Conservation (phyloP, 2,888 invertebrate species). For the Erebia epiphron region DNA sequence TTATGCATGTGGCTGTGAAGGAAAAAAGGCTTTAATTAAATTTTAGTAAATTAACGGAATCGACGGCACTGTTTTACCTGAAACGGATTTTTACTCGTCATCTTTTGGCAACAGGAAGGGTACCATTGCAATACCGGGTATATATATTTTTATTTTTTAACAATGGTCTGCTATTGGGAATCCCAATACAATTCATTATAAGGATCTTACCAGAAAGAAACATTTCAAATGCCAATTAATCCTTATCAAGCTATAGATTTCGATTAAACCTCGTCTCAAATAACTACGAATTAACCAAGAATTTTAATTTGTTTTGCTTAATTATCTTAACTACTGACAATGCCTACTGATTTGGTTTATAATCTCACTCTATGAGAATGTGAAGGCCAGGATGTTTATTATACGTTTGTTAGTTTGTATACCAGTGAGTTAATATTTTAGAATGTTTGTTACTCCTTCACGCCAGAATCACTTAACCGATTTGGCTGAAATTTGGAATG, state of each 20-base stretch:
- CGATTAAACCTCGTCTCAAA: constrained; percentile 15
- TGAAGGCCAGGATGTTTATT: no score
- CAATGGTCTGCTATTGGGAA: not conserved
- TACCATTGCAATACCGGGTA: no score
- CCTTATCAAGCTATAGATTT: constrained; percentile 2
- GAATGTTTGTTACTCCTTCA: not conserved
- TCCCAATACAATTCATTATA: constrained; percentile 1
- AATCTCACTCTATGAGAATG: not conserved
- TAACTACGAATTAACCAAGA: constrained; percentile 11
- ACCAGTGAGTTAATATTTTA: no score
- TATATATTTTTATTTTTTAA: no score
- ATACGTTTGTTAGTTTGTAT: no score
- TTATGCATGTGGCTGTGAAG: constrained; percentile 12
- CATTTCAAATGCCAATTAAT: constrained; percentile 11
- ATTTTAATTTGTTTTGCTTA: constrained; percentile 11
- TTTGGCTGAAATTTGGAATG: no score
- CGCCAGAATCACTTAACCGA: no score
- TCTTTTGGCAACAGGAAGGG: no score
- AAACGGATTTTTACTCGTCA: no score
- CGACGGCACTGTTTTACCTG: no score
- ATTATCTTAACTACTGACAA: not conserved
- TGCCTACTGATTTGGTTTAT: not conserved
- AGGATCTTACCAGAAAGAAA: constrained; percentile 10
- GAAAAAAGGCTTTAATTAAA: not conserved
- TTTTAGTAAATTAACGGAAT: no score